phyloP scores from a whole-genome alignment of 2,888 invertebrate genomes.

The Tetranychus truncatus region DNA sequence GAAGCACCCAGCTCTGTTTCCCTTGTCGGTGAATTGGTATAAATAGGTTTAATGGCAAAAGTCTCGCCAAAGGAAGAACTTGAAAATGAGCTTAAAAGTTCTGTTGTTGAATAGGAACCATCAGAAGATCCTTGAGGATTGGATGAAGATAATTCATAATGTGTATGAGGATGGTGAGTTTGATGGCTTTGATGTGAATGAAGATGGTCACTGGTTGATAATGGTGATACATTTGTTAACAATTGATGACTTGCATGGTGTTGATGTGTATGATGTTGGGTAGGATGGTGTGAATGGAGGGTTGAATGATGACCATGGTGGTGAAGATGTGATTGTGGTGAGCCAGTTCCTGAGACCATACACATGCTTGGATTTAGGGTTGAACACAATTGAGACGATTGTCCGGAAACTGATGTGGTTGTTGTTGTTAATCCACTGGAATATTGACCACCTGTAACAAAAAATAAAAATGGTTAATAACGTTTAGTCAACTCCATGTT shows the following conservation, averaged over 20 bases:
- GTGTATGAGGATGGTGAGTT: neutral
- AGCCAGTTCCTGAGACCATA: neutral
- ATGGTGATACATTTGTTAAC: neutral
- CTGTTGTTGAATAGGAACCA: slow-evolving; percentile 9
- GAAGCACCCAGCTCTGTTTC: neutral
- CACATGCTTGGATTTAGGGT: neutral
- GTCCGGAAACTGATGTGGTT: slow-evolving; percentile 10
- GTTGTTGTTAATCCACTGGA: neutral
- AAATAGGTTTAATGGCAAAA: neutral
- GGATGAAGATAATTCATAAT: neutral
- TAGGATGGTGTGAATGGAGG: neutral
- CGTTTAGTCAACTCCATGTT: too few relatives aligned
- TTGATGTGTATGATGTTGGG: neutral
- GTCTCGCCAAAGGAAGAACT: neutral
- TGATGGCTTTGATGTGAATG: neutral
- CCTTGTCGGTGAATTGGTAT: neutral
- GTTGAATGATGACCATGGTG: neutral
- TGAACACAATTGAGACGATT: neutral
- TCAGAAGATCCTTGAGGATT: neutral
- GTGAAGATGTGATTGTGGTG: slow-evolving; percentile 13
- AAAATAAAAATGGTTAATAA: neutral
- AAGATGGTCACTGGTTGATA: neutral
- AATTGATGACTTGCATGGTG: neutral
- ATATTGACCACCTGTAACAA: neutral
- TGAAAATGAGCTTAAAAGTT: slow-evolving; percentile 10